A percentile compares a stretch with the other conserved stretches of the same genome.
phyloP scores from a whole-genome alignment of 2,797 vertebrate species.

The Cephalopachus bancanus region DNA sequence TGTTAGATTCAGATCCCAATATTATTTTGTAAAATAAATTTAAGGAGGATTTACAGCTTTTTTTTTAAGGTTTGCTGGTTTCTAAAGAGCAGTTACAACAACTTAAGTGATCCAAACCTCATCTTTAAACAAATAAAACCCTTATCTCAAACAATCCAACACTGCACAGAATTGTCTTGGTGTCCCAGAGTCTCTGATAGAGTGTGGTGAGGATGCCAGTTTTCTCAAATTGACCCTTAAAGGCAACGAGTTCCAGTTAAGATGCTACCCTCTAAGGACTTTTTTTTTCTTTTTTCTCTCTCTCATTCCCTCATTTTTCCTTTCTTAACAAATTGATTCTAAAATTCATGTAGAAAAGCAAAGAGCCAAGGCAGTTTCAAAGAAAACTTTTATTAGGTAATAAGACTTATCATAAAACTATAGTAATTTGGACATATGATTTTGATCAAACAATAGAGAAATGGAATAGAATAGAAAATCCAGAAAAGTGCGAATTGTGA shows the following conservation, averaged over 20 bases:
- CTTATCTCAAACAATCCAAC: background rate
- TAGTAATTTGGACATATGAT: background rate
- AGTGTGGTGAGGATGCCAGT: no score
- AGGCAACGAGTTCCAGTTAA: no score
- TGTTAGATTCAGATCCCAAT: background rate
- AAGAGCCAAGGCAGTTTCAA: background rate
- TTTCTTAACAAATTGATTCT: background rate
- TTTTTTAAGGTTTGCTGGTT: background rate
- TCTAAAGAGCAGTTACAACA: background rate
- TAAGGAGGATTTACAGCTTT: background rate
- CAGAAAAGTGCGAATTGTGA: background rate
- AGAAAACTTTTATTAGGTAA: background rate
- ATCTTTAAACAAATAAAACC: conserved; percentile 19
- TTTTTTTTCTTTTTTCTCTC: background rate
- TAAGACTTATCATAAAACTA: background rate
- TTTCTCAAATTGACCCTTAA: no score
- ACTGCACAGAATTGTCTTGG: background rate
- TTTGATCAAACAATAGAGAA: background rate
- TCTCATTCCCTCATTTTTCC: background rate
- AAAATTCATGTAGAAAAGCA: background rate
- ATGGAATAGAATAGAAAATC: background rate
- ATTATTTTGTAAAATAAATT: background rate
- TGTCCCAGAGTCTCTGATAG: background rate
- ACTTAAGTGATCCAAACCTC: background rate
- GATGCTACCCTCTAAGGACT: no score